These are phyloP conservation scores for Pelecanus crispus DNA, from an alignment of 2,113 vertebrate genomes.

Conservation along the genomic window DNA sequence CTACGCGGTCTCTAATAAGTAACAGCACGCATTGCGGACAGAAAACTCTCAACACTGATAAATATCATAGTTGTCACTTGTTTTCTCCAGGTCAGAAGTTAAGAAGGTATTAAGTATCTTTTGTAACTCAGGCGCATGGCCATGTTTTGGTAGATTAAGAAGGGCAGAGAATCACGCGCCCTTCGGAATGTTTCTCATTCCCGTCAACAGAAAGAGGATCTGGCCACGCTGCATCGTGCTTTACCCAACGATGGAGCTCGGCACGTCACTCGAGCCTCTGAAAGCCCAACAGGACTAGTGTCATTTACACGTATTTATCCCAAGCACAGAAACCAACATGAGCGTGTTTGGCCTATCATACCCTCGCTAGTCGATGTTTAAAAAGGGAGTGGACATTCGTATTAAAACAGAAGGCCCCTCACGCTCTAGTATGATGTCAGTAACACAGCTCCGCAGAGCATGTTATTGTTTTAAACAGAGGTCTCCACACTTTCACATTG, in stretches of 20 bases:
- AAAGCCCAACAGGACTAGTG: constrained; percentile 6
- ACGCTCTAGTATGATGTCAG: constrained; percentile 64
- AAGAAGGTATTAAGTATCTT: background rate
- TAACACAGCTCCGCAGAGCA: constrained; percentile 62
- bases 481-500: constrained; percentile 66
- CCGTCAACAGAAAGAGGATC: background rate
- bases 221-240: background rate
- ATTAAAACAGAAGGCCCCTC: constrained; percentile 69
- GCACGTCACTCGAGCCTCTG: background rate
- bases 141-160: background rate
- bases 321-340: background rate
- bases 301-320: background rate
- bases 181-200: background rate
- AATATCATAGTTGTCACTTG: background rate
- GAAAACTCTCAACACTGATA: background rate
- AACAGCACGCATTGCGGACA: background rate
- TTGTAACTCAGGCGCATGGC: background rate
- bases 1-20: background rate
- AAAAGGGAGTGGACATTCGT: constrained; percentile 56
- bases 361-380: background rate
- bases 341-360: background rate
- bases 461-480: constrained; percentile 70
- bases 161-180: background rate
- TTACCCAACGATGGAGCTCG: background rate
- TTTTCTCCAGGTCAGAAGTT: background rate